These are phyloP conservation scores for Esperia sulphurella DNA, from an alignment of 2,888 invertebrate genomes.

Conservation along the genomic window DNA sequence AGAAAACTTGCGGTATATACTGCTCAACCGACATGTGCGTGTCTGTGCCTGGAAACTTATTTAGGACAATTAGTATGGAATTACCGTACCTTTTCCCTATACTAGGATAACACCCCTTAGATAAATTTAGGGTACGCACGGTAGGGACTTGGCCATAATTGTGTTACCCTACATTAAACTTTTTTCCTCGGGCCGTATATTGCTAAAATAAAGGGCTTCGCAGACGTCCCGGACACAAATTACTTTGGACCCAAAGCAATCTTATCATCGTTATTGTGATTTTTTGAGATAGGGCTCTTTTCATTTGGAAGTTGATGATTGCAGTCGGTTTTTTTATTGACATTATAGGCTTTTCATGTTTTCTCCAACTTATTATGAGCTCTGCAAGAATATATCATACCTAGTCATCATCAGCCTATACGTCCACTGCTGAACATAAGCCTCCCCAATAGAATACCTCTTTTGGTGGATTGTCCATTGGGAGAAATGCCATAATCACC, in stretches of 20 bases:
- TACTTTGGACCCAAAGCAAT: conserved; percentile 44
- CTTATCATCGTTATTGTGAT: conserved; percentile 48
- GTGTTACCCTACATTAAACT: conserved; percentile 68
- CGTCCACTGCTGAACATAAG: too few species aligned
- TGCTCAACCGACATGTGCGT: background rate
- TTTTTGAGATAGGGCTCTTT: conserved; percentile 33
- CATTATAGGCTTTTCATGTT: too few species aligned
- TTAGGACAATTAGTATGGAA: background rate
- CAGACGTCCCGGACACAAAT: conserved; percentile 41
- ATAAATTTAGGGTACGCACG: conserved; percentile 46
- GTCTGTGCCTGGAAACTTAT: background rate
- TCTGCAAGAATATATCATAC: too few species aligned
- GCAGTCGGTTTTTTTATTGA: conserved; percentile 11
- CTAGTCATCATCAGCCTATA: too few species aligned
- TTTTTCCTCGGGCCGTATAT: conserved; percentile 51
- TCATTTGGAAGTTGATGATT: conserved; percentile 27
- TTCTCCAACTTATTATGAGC: too few species aligned
- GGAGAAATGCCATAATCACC: too few species aligned
- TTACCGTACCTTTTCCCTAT: background rate
- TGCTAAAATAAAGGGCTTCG: conserved; percentile 55
- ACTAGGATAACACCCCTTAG: conserved; percentile 15
- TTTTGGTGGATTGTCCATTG: too few species aligned
- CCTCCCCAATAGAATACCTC: too few species aligned
- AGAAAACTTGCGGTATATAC: too few species aligned
- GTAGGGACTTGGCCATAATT: conserved; percentile 45